Conservation (phyloP, 2,797 vertebrate species). For the Artibeus lituratus region DNA sequence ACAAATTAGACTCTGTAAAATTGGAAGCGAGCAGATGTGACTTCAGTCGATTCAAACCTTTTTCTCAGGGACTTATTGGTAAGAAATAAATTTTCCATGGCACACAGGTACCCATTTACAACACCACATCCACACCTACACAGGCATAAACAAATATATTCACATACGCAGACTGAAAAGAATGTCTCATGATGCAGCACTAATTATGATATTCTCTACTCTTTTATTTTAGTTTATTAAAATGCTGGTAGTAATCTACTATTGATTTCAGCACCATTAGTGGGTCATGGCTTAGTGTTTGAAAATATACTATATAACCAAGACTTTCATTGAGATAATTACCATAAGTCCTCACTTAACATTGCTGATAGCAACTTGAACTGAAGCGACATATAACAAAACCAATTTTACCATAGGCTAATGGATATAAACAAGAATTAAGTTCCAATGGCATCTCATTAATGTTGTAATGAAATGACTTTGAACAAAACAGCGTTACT, state of each 20-base stretch:
- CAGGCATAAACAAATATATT: not conserved
- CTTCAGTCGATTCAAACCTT: not conserved
- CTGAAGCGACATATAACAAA: not conserved
- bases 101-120: slow-evolving; percentile 4
- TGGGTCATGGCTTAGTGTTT: not conserved
- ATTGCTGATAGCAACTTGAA: not conserved
- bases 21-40: slow-evolving; percentile 6
- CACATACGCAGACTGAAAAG: not conserved
- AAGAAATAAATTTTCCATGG: not conserved
- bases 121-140: not conserved
- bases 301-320: not conserved
- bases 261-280: slow-evolving; percentile 3
- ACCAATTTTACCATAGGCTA: not conserved
- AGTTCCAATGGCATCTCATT: not conserved
- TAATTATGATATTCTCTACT: not conserved
- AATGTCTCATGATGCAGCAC: not conserved
- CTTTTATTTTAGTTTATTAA: slow-evolving; percentile 39
- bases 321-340: not conserved
- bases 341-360: not conserved
- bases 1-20: slow-evolving; percentile 11
- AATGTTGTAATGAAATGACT: not conserved
- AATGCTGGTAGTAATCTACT: not conserved
- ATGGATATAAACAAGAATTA: not conserved
- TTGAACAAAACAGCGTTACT: not conserved
- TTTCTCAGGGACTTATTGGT: not conserved